These are phyloP conservation scores for Rhinopomastus cyanomelas DNA, from an alignment of 2,113 vertebrate genomes.

Conservation along the genomic window DNA sequence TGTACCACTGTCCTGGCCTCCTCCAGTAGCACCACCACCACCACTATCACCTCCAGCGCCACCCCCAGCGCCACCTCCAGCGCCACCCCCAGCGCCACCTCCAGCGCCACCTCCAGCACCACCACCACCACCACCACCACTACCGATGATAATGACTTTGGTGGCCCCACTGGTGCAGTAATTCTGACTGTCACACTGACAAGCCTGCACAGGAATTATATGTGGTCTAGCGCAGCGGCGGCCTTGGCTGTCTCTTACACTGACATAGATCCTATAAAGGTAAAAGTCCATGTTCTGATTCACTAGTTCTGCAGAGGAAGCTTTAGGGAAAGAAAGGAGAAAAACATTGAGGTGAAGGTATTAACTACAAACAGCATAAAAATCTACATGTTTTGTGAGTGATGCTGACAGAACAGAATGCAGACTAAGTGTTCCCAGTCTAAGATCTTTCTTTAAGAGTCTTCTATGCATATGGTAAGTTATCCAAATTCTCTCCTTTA, in stretches of 20 bases:
- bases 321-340: neutral
- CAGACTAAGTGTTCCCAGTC: neutral
- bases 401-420: neutral
- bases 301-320: slow-evolving; percentile 52
- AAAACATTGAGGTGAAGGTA: neutral
- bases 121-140: neutral
- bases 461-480: neutral
- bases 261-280: slow-evolving; percentile 24
- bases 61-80: accelerated
- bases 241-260: slow-evolving; percentile 41
- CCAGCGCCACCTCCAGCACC: accelerated
- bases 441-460: neutral
- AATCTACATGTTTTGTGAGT: neutral
- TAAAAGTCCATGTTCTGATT: slow-evolving; percentile 50
- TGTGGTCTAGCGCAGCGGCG: slow-evolving; percentile 40
- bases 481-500: neutral
- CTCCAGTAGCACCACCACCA: neutral
- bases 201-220: slow-evolving; percentile 60
- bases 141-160: neutral
- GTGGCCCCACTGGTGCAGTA: slow-evolving; percentile 54
- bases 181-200: slow-evolving; percentile 55
- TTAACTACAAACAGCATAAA: neutral
- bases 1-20: neutral
- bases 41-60: neutral
- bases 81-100: accelerated